Evolutionary conservation across 2,888 invertebrate genomes (phyloP).

Genomic region (Nomada hirtipes): DNA sequence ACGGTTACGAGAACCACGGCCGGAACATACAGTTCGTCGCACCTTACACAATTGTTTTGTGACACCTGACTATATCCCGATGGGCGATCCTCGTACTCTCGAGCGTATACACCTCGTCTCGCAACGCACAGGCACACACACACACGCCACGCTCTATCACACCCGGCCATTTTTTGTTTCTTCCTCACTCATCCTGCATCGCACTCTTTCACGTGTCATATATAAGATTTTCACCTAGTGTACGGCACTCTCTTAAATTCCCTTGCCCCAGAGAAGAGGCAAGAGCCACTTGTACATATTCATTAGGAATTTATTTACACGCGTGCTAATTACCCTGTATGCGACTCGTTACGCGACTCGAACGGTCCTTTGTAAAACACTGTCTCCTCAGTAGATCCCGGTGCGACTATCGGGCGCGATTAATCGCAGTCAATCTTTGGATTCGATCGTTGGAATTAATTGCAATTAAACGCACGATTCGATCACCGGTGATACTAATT

Average conservation of each 20-base stretch:
- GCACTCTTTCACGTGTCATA: slow-evolving; percentile 57
- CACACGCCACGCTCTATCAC: slow-evolving; percentile 60
- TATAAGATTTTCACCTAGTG: slow-evolving; percentile 70
- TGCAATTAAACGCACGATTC: not conserved
- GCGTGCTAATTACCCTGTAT: slow-evolving; percentile 78
- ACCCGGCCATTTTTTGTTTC: slow-evolving; percentile 28
- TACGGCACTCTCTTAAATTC: slow-evolving; percentile 74
- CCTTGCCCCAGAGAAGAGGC: slow-evolving; percentile 34
- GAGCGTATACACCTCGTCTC: slow-evolving; percentile 25
- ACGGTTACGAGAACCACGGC: slow-evolving; percentile 29
- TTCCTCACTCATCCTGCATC: slow-evolving; percentile 32
- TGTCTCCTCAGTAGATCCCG: slow-evolving; percentile 7
- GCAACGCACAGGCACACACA: slow-evolving; percentile 26
- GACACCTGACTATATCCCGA: slow-evolving; percentile 40
- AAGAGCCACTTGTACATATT: slow-evolving; percentile 80
- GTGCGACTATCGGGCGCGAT: not conserved
- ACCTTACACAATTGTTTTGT: slow-evolving; percentile 30
- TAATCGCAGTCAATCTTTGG: not conserved
- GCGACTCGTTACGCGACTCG: slow-evolving; percentile 47
- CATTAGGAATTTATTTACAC: slow-evolving; percentile 83
- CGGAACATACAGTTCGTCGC: slow-evolving; percentile 47
- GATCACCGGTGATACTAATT: not conserved
- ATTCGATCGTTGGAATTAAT: slow-evolving; percentile 6
- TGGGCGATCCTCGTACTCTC: slow-evolving; percentile 25
- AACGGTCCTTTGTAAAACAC: slow-evolving; percentile 61